Base-by-base conservation (phyloP, 92 coral and sea anemone genomes). In the Epizoanthus stellaris region DNA sequence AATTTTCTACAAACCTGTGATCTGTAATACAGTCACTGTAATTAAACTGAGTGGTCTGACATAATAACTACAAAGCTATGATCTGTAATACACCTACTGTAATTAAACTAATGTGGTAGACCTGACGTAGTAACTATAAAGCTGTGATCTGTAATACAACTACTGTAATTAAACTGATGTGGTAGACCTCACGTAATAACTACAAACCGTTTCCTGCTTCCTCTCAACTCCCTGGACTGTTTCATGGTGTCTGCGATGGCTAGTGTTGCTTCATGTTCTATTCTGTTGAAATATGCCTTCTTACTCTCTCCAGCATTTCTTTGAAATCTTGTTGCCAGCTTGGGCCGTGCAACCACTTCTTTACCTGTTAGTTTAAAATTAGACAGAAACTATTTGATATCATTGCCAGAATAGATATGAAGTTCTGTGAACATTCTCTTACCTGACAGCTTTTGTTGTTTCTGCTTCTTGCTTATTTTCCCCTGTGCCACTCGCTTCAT, bases 201-300 rank as follows among this genome's bases (percentile, higher is more conserved):
- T 10, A 49, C 56, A 49, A 49, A 91, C 99, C 85, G 92, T 86
- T 94, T 96, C 56, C 99, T 90, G 69, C 92, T 93, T 45, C 88
- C 93, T 53, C 98, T 94, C 81, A 96, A 70, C 39, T 83, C 88
- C 45, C 87, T 86, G 52, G 91, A 86, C 40, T 85, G 86, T 68
- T 83, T 82, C 74, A 96, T 80, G 39, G 84, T 86, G 49, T 87
- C 82, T 14, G 93, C 94, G 65, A 94, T 90, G 30, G 95, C 92
- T 8, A n/a, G 47, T 1, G 99, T 88, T 38, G 99, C 81, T 59
- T 94, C 97, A 0, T 71, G 88, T 57, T 94, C 97, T 79, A 94
- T 91, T 74, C 99, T 91, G 62, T 86, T 47, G 40, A 90, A 94
- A 67, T 87, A 94, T 14, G 91, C 88, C 76, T 77, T 82, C 59